Percentiles rank a stretch among this genome's conserved stretches.
phyloP scores from a whole-genome alignment of 2,888 invertebrate genomes.

The Aproaerema taeniolella region DNA sequence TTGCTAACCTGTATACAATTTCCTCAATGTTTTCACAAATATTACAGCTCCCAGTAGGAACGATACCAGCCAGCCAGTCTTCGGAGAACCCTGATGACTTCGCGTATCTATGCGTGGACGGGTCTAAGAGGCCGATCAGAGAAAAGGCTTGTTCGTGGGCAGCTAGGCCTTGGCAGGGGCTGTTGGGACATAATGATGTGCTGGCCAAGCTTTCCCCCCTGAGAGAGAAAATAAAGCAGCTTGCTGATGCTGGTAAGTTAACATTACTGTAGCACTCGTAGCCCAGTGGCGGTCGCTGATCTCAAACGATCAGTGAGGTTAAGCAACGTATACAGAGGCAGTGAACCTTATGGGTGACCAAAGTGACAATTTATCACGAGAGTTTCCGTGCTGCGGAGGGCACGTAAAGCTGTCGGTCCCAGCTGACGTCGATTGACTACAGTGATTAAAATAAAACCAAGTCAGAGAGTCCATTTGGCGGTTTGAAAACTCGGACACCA shows the following conservation, averaged over 20 bases:
- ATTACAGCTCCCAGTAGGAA: constrained; percentile 79
- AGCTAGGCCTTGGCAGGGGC: constrained; percentile 90
- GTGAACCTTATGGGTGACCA: no score
- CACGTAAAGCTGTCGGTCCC: no score
- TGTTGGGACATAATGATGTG: constrained; percentile 82
- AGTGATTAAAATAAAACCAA: not conserved
- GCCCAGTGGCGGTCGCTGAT: no score
- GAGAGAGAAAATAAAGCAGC: constrained; percentile 73
- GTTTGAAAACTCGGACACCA: no score
- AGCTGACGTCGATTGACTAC: no score
- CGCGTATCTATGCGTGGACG: constrained; percentile 88
- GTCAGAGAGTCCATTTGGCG: constrained; percentile 1
- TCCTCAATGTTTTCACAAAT: not conserved
- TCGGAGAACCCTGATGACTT: constrained; percentile 81
- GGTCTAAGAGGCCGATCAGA: constrained; percentile 81
- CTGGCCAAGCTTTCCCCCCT: constrained; percentile 70
- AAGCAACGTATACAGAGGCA: no score
- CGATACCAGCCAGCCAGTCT: constrained; percentile 72
- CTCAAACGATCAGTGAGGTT: no score
- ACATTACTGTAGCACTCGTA: no score
- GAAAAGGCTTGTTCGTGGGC: constrained; percentile 87
- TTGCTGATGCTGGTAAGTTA: constrained; percentile 65
- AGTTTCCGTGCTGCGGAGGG: no score
- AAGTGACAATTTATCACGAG: no score
- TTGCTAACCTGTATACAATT: no score